Base-by-base conservation (phyloP, 2,888 invertebrate species). In the Trachelus troglodyta region DNA sequence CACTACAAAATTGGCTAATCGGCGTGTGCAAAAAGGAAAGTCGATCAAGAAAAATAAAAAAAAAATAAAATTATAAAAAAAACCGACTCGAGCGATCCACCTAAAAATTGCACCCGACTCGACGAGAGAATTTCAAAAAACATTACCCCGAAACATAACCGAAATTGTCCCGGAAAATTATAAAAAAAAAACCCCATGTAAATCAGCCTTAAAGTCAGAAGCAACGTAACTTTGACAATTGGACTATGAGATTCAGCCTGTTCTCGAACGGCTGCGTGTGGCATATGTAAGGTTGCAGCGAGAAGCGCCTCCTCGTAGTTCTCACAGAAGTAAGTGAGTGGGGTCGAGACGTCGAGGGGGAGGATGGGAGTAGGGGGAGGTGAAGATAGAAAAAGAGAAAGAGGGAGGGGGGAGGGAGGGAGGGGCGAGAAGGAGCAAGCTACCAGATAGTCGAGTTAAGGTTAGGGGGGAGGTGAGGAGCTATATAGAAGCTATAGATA, bases 361-460 rank as follows among this genome's bases (percentile, higher is more conserved):
- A 79, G 83, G 82, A 77, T 82, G 78, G 71, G 79, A 35, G 35
- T 12, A 3, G 3, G 69, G 69, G 76, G 68, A 73, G 74, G 78
- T 69, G 76, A 75, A 79, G 76, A 80, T 81, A 79, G 79, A 73
- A 77, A 69, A 35, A 37, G 74, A 34, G 12, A 37, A 30, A 78
- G 77, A 74, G 79, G 76, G 79, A 33, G 33, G 33, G 33, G 33
- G 33, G 0, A 4, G 81, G 77, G 80, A 75, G 81, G 75, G 76
- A 76, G 79, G 80, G 78, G 37, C 76, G 77, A 69, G 79, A 76
- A 79, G 82, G 80, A 80, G 82, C 77, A 80, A 75, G 81, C 77
- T 23, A 34, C 56, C 68, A 37, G 75, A 68, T 40, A 69, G 78
- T 76, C 69, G 37, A 40, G 79, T 69, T 73, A 69, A 74, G 69